phyloP scores from a whole-genome alignment of 2,888 invertebrate species.

The Polymixis lichenea region DNA sequence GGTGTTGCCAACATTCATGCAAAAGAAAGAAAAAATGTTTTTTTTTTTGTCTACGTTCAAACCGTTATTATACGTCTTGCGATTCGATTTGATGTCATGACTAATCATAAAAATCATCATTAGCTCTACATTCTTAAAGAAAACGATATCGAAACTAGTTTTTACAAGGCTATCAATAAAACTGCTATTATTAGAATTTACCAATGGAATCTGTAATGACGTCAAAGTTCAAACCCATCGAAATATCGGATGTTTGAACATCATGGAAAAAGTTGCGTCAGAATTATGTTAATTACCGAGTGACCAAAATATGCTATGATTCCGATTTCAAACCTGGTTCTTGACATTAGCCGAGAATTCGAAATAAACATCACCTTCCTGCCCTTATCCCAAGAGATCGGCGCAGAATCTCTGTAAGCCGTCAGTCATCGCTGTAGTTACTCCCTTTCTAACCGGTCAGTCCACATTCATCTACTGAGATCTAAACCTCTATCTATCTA shows the following conservation, averaged over 20 bases:
- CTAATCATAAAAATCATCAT: constrained; percentile 11
- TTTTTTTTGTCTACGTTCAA: constrained; percentile 27
- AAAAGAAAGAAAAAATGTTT: too few relatives aligned
- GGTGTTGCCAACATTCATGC: constrained; percentile 14
- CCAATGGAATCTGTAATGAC: constrained; percentile 20
- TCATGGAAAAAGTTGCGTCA: constrained; percentile 13
- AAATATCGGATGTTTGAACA: constrained; percentile 17
- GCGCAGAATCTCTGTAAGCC: neutral
- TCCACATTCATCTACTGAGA: neutral
- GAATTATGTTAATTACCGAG: constrained; percentile 29
- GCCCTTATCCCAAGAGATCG: too few relatives aligned
- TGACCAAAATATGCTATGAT: neutral
- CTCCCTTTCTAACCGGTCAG: neutral
- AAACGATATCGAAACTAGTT: constrained; percentile 20
- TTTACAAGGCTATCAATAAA: constrained; percentile 13
- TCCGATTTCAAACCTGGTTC: neutral
- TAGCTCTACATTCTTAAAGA: constrained; percentile 25
- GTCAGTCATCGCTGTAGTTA: neutral
- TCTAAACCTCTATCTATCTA: neutral
- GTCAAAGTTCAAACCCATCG: constrained; percentile 33
- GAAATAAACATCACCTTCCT: neutral
- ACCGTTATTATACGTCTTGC: constrained; percentile 12
- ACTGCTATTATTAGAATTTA: constrained; percentile 1
- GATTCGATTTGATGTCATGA: constrained; percentile 14
- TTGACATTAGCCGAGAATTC: neutral